A percentile compares a stretch with the other conserved stretches of the same genome.
Evolutionary conservation across 2,797 vertebrate genomes (phyloP).

Genomic region (Columba guinea): DNA sequence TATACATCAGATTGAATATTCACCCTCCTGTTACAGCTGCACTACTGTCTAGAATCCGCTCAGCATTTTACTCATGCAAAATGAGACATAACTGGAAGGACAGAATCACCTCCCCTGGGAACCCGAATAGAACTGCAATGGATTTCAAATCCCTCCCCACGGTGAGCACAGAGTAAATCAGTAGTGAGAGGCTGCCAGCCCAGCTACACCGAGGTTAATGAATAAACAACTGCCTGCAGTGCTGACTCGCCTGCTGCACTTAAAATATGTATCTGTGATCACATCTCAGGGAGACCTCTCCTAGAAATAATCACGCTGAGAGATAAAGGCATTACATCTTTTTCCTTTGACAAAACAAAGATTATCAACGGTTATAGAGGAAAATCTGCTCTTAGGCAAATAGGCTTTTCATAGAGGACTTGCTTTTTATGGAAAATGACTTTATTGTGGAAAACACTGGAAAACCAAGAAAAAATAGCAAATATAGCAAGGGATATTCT

Average conservation of each 20-base stretch:
- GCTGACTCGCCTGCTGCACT: not conserved
- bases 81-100: not conserved
- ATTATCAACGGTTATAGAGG: not conserved
- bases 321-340: slow-evolving; percentile 20
- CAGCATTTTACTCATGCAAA: not conserved
- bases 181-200: slow-evolving; percentile 23
- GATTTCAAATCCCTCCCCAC: not conserved
- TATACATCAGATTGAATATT: not conserved
- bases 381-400: not conserved
- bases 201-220: slow-evolving; percentile 15
- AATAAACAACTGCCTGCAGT: slow-evolving; percentile 43
- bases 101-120: not conserved
- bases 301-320: slow-evolving; percentile 10
- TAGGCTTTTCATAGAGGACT: not conserved
- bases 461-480: not conserved
- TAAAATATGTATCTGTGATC: not conserved
- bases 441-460: not conserved
- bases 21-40: not conserved
- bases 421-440: not conserved
- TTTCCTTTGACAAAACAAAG: not conserved
- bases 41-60: rapidly evolving
- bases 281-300: not conserved
- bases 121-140: not conserved
- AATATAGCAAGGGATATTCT: not conserved
- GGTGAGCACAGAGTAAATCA: not conserved